Base-by-base conservation (phyloP, 2,797 vertebrate species). In the Acridotheres tristis region DNA sequence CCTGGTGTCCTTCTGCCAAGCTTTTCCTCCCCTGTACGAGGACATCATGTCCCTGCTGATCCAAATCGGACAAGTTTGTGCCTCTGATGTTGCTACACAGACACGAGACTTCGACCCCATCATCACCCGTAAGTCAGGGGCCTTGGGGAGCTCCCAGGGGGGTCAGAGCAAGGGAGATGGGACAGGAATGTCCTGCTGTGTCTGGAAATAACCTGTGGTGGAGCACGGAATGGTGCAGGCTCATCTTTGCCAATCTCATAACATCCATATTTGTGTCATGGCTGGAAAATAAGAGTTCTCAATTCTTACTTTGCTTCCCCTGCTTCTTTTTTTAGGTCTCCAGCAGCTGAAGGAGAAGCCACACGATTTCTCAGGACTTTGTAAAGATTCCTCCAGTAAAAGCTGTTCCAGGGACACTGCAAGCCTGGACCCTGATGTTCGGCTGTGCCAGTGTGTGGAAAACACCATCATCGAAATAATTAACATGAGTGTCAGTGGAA, bases 391-490 rank as follows among this genome's bases (percentile, higher is more conserved):
- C 16, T 88, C 98, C 61, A 97, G 96, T 51, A 98, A 98, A 97
- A 98, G 97, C 85, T 98, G 97, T 40, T 96, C 98, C 22, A 98
- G 98, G 79, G 98, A 98, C 26, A 51, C 97, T 38, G 97, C 97
- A 4, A 99, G 98, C 85, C 89, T 97, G 55, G 99, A 99, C 97
- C 99, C 99, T 10, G 99, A 99, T 13, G 99, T 99, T 59, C 99
- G 98, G 96, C 98, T 99, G 26, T 99, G 99, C 95, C 99, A 99
- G 89, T 99, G 98, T 79, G 98, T 99, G 43, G 99, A 99, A 96
- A 99, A 98, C 88, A 99, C 99, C 42, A 99, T 99, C 97, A 98
- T 99, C 96, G 99, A 99, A 91, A 99, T 99, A 47, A 99, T 99
- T 92, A 98, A 98, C 97, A 99, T 98, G 97, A 99, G 98, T 20